Percentiles rank a stretch among this genome's conserved stretches.
Evolutionary conservation across 2,888 invertebrate species (phyloP).

Genomic region (Tigriopus californicus): DNA sequence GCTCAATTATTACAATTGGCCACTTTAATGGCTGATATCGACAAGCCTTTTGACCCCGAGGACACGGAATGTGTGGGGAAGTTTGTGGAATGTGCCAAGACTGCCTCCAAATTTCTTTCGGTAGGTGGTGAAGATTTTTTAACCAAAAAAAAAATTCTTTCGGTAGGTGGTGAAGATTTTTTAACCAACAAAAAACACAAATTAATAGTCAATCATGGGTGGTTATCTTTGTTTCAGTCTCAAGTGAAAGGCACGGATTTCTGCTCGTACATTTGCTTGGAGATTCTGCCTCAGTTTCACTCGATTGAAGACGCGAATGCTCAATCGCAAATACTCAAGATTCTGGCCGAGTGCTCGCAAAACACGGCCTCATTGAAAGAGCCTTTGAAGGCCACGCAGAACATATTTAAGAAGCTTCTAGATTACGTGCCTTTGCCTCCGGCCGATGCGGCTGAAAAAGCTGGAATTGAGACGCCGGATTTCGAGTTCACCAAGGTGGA

Average conservation of each 20-base stretch:
- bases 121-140: constrained; percentile 10
- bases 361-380: constrained; percentile 57
- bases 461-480: constrained; percentile 42
- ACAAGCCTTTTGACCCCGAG: constrained; percentile 22
- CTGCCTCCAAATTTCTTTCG: neutral
- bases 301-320: constrained; percentile 44
- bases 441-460: constrained; percentile 30
- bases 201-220: too few relatives aligned
- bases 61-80: constrained; percentile 38
- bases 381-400: constrained; percentile 24
- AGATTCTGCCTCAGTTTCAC: constrained; percentile 55
- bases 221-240: constrained; percentile 40
- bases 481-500: constrained; percentile 84
- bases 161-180: too few relatives aligned
- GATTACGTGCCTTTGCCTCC: constrained; percentile 3
- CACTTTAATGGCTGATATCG: constrained; percentile 8
- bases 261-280: constrained; percentile 60
- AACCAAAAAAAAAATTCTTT: too few relatives aligned
- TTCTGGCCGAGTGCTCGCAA: constrained; percentile 64
- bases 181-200: too few relatives aligned
- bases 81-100: constrained; percentile 62
- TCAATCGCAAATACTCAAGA: constrained; percentile 56
- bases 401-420: constrained; percentile 8
- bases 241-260: constrained; percentile 70
- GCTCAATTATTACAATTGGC: constrained; percentile 63